Base-by-base conservation (phyloP, 2,113 vertebrate genomes). In the Paracanthobrama guichenoti region DNA sequence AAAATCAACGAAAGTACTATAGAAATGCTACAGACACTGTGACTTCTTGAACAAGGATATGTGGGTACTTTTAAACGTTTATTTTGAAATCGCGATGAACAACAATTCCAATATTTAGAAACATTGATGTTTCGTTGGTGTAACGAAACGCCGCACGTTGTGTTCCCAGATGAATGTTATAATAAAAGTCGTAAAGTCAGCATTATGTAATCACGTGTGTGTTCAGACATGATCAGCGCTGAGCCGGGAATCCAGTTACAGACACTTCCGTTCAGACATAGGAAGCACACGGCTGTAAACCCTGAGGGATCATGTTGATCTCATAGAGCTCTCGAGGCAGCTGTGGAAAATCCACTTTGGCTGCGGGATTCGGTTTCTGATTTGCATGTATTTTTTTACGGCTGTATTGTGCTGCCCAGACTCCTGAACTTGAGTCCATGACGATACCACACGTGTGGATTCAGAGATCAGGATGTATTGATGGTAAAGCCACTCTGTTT, bases 251-350 rank as follows among this genome's bases (percentile, higher is more conserved):
- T 78, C 80, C 24, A 46, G 55, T 71, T 55, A 48, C 66, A 53
- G 72, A 77, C 35, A 46, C 82, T 76, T 86, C 79, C 79, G 20
- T 73, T 79, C 46, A 75, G 79, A 77, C 10, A 42, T 24, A 73
- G 26, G 46, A 44, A 46, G 60, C 50, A 50, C 53, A 50, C 6
- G 9, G n/a, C 74, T 57, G 50, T 31, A 39, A 77, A 77, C 57
- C 28, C 28, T 35, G 50, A 26, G 26, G 48, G 50, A 78, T 78
- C 75, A 59, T 78, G 75, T 59, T 42, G 44, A 76, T 57, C 75
- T 57, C 75, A 53, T 48, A 55, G 9, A 46, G 44, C 44, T 31
- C 62, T 12, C 6, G 20, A 77, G 50, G 10, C 28, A 57, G 74
- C 31, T 4, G 53, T 84, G 85, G 87, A 86, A 84, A 86, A 55